phyloP scores from a whole-genome alignment of 2,888 invertebrate species.

The Sericinus montela region DNA sequence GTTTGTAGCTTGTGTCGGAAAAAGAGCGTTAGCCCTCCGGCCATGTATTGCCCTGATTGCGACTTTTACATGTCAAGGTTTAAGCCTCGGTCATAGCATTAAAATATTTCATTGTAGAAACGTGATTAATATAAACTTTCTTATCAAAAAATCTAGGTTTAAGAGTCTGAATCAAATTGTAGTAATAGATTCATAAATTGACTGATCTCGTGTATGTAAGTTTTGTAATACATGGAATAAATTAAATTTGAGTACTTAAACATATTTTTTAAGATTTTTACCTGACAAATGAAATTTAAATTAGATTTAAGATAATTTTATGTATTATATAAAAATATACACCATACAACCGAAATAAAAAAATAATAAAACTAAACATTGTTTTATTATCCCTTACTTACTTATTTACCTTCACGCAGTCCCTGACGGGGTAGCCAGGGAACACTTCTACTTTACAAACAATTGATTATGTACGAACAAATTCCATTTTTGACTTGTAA shows the following conservation, averaged over 20 bases:
- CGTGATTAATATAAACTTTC: neutral
- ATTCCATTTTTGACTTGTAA: too few species aligned
- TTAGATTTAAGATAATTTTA: slow-evolving; percentile 21
- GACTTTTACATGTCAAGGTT: slow-evolving; percentile 95
- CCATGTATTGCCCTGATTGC: slow-evolving; percentile 93
- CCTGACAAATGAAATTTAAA: slow-evolving; percentile 18
- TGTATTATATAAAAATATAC: slow-evolving; percentile 13
- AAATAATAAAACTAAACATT: neutral
- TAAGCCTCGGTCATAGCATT: slow-evolving; percentile 80
- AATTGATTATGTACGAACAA: too few species aligned
- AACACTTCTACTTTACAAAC: too few species aligned
- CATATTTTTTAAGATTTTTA: slow-evolving; percentile 23
- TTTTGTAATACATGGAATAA: slow-evolving; percentile 23
- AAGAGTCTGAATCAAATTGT: slow-evolving; percentile 13
- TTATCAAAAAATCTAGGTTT: slow-evolving; percentile 10
- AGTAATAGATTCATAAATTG: slow-evolving; percentile 19
- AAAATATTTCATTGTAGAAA: slow-evolving; percentile 5
- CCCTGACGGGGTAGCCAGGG: too few species aligned
- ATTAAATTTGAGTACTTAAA: slow-evolving; percentile 23
- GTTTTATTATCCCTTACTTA: slow-evolving; percentile 3
- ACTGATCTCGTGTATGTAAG: slow-evolving; percentile 21
- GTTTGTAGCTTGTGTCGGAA: slow-evolving; percentile 94
- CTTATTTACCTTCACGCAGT: too few species aligned
- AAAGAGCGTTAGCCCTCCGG: slow-evolving; percentile 87
- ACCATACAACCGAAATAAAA: slow-evolving; percentile 13